phyloP scores from a whole-genome alignment of 1,140 invertebrate genomes.

The Alviniconcha marisindica region DNA sequence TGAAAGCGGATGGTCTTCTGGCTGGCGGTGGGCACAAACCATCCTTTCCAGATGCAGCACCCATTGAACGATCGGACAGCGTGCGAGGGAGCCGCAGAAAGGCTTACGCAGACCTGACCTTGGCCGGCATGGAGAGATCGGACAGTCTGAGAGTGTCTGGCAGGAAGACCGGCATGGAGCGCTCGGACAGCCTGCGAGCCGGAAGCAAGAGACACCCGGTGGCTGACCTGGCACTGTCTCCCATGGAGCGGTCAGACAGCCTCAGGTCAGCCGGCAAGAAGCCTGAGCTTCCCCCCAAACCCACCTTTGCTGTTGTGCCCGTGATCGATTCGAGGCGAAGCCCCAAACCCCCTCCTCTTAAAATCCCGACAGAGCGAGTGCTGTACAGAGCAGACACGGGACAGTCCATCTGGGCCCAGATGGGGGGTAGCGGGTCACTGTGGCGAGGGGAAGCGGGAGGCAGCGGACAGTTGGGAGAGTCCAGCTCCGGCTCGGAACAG shows the following conservation, averaged over 20 bases:
- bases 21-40: not conserved
- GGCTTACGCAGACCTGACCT: conserved; percentile 34
- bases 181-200: conserved; percentile 31
- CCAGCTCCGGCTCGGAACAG: conserved; percentile 71
- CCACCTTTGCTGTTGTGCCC: conserved; percentile 45
- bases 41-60: too few relatives aligned
- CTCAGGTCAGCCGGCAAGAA: conserved; percentile 34
- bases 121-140: conserved; percentile 32
- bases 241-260: conserved; percentile 39
- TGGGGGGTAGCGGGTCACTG: not conserved
- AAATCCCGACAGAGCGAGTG: conserved; percentile 41
- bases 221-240: conserved; percentile 25
- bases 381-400: conserved; percentile 43
- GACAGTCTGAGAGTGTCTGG: conserved; percentile 35
- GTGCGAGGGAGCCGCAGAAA: conserved; percentile 1
- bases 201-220: conserved; percentile 7
- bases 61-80: conserved; percentile 18
- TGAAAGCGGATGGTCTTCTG: conserved; percentile 1
- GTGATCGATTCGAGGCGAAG: conserved; percentile 43
- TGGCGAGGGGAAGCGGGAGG: conserved; percentile 38
- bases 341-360: conserved; percentile 41
- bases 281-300: conserved; percentile 51
- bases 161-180: conserved; percentile 32
- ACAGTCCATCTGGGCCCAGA: not conserved
- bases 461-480: conserved; percentile 52